Conservation (phyloP, 2,113 vertebrate genomes). For the Toxotes chatareus region DNA sequence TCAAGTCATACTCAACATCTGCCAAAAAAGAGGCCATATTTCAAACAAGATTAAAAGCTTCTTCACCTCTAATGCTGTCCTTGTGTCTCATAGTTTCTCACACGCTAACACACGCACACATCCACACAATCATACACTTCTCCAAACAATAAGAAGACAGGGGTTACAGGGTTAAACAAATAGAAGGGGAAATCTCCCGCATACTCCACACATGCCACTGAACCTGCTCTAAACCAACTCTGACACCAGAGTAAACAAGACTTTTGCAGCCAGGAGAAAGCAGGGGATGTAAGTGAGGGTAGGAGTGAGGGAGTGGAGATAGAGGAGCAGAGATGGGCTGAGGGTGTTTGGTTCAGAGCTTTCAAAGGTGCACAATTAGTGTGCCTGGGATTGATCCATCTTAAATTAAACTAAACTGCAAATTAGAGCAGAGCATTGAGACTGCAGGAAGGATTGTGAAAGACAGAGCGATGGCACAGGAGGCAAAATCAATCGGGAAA, state of each 20-base stretch:
- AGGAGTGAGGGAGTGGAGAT: neutral
- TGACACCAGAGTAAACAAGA: slow-evolving; percentile 66
- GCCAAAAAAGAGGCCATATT: slow-evolving; percentile 31
- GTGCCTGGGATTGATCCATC: slow-evolving; percentile 38
- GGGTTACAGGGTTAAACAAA: slow-evolving; percentile 70
- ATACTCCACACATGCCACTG: slow-evolving; percentile 57
- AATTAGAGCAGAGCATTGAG: slow-evolving; percentile 22
- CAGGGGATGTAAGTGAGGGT: neutral
- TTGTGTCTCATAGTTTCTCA: slow-evolving; percentile 4
- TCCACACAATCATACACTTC: neutral
- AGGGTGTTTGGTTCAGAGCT: slow-evolving; percentile 1
- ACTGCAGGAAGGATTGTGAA: slow-evolving; percentile 11
- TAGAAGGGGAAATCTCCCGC: slow-evolving; percentile 46
- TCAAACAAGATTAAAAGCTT: slow-evolving; percentile 46
- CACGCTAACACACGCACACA: neutral
- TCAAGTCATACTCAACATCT: slow-evolving; percentile 42
- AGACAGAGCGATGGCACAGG: slow-evolving; percentile 19
- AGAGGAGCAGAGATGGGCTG: slow-evolving; percentile 6
- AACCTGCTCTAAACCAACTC: slow-evolving; percentile 64
- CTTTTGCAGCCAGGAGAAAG: slow-evolving; percentile 25
- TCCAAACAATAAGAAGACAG: slow-evolving; percentile 29
- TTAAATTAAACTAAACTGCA: slow-evolving; percentile 57
- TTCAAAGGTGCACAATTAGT: slow-evolving; percentile 45
- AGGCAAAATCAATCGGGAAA: slow-evolving; percentile 19
- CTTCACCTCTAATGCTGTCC: slow-evolving; percentile 18